Conservation (phyloP, 2,113 vertebrate genomes). For the Bos javanicus region DNA sequence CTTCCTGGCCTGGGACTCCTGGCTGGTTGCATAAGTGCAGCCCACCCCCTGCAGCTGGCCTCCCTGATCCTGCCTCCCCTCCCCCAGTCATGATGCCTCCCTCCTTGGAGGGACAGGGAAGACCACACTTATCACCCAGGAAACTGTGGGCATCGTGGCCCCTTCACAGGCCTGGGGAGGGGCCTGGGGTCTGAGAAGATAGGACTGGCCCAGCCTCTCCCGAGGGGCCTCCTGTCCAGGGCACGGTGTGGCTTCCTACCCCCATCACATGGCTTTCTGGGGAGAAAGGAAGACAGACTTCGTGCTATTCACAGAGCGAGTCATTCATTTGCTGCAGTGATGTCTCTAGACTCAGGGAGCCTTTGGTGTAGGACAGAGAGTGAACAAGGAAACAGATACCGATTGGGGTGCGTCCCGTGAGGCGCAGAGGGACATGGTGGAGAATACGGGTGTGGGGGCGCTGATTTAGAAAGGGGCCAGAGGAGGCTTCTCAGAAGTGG, state of each 20-base stretch:
- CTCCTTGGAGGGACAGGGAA: not conserved
- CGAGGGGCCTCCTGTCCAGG: not conserved
- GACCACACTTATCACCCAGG: not conserved
- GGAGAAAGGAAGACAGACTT: not conserved
- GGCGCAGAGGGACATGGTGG: fast-evolving
- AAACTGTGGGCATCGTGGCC: not conserved
- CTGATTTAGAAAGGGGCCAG: not conserved
- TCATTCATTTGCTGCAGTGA: not conserved
- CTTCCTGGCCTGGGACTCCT: not conserved
- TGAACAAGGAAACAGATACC: not conserved
- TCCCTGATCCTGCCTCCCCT: not conserved
- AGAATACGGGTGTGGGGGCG: not conserved
- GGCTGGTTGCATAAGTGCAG: not conserved
- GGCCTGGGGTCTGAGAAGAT: not conserved
- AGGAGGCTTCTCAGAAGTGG: not conserved
- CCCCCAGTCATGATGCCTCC: not conserved
- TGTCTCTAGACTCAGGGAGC: not conserved
- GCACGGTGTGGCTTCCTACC: no score
- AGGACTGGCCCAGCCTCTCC: not conserved
- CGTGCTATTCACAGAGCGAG: not conserved
- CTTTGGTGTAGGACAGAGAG: not conserved
- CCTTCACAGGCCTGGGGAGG: not conserved
- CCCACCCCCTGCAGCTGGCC: not conserved
- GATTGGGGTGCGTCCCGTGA: fast-evolving
- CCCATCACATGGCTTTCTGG: fast-evolving